phyloP scores from a whole-genome alignment of 2,888 invertebrate genomes.

The Pristionchus mayeri region DNA sequence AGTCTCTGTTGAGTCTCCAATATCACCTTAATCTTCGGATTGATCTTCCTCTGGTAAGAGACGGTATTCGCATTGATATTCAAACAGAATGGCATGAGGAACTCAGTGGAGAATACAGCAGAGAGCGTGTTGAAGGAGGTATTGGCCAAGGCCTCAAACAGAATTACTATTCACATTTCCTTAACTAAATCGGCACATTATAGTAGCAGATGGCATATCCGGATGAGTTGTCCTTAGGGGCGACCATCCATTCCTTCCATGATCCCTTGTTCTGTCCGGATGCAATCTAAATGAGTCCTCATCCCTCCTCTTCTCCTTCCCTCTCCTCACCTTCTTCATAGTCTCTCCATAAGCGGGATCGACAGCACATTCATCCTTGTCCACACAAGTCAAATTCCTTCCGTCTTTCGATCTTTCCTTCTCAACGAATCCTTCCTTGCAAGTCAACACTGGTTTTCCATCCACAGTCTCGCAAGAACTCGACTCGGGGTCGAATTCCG shows the following conservation, averaged over 20 bases:
- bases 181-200: neutral
- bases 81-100: constrained; percentile 17
- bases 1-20: too few relatives aligned
- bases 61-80: neutral
- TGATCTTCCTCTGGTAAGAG: neutral
- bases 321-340: constrained; percentile 9
- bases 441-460: neutral
- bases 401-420: neutral
- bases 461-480: neutral
- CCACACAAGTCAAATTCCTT: constrained; percentile 32
- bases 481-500: neutral
- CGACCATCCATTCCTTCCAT: constrained; percentile 49
- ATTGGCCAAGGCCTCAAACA: neutral
- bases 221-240: constrained; percentile 40
- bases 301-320: too few relatives aligned
- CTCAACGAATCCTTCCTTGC: neutral
- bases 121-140: neutral
- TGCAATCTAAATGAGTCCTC: neutral
- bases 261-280: constrained; percentile 33
- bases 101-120: neutral
- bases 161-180: neutral
- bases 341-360: constrained; percentile 44
- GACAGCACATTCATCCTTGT: constrained; percentile 35
- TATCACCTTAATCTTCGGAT: neutral
- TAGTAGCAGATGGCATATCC: constrained; percentile 47